These are phyloP conservation scores for Danionella dracula DNA, from an alignment of 2,797 vertebrate genomes.

Conservation along the genomic window DNA sequence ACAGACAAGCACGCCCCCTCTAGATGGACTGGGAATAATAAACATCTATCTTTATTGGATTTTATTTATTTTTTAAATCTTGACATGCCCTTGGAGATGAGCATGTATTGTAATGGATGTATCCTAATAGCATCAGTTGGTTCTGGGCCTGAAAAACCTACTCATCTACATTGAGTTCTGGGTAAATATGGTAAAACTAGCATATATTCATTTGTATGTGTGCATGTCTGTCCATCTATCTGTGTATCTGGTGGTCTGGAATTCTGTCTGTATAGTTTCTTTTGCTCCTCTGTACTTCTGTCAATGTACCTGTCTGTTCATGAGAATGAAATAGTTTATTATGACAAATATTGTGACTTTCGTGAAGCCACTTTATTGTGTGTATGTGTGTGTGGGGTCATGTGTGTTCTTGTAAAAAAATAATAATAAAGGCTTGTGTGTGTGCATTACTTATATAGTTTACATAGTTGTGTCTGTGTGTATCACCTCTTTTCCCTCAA, in stretches of 20 bases:
- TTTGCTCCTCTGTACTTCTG: no score
- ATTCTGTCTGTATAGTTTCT: no score
- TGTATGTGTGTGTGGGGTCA: no score
- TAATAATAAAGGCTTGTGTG: conserved; percentile 25
- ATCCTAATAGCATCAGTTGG: conserved; percentile 31
- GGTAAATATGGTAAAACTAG: no score
- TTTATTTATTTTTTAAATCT: conserved; percentile 9
- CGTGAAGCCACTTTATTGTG: no score
- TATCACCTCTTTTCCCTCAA: conserved; percentile 72
- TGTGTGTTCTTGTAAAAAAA: no score
- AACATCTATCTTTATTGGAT: conserved; percentile 30
- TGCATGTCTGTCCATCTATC: no score
- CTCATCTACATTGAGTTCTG: conserved; percentile 6
- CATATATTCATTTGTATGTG: no score
- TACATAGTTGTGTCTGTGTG: not conserved
- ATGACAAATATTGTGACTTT: no score
- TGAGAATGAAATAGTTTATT: no score
- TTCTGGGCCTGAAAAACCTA: conserved; percentile 33
- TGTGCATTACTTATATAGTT: not conserved
- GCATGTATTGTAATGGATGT: not conserved
- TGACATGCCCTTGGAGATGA: conserved; percentile 20
- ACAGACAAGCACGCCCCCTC: conserved; percentile 13
- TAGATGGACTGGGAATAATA: conserved; percentile 35
- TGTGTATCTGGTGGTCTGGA: no score
- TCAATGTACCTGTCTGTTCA: no score